A percentile compares a stretch with the other conserved stretches of the same genome.
These are phyloP conservation scores for Ganaspis sp. DNA, from an alignment of 1,140 invertebrate genomes.

Conservation along the genomic window DNA sequence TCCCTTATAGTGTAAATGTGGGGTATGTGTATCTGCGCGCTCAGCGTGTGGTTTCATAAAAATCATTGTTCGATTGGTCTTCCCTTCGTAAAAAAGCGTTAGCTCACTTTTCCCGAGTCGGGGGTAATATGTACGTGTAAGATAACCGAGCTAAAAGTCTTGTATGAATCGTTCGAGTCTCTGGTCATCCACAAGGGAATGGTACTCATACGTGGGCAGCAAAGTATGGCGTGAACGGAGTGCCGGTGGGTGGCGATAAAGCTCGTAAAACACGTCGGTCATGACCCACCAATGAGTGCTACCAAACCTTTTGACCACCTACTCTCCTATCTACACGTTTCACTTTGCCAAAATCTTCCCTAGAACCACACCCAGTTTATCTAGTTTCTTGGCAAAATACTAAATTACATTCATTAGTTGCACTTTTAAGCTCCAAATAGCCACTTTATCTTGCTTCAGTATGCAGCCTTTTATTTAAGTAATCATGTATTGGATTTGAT, in stretches of 20 bases:
- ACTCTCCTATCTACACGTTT: neutral
- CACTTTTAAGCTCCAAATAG: too few species aligned
- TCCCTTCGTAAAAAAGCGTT: slow-evolving; percentile 8
- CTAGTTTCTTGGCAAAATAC: neutral
- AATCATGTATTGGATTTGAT: too few species aligned
- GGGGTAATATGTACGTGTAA: neutral
- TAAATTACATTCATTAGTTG: neutral
- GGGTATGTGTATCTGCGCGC: neutral
- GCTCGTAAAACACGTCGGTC: slow-evolving; percentile 57
- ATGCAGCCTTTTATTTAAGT: too few species aligned
- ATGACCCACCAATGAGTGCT: slow-evolving; percentile 47
- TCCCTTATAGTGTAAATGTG: neutral
- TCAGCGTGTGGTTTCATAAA: slow-evolving; percentile 2
- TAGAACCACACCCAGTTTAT: neutral
- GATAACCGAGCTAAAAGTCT: slow-evolving; percentile 15
- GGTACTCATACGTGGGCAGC: slow-evolving; percentile 23
- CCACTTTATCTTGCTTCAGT: too few species aligned
- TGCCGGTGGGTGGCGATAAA: slow-evolving; percentile 51
- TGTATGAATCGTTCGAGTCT: neutral
- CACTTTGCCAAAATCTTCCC: neutral
- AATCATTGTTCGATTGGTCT: neutral
- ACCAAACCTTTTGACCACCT: slow-evolving; percentile 42
- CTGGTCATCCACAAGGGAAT: neutral
- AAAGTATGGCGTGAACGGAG: slow-evolving; percentile 46
- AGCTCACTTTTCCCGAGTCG: neutral